Percentiles rank a stretch among this genome's conserved stretches.
phyloP scores from a whole-genome alignment of 2,888 invertebrate genomes.

The Leptopilina drosophilae region DNA sequence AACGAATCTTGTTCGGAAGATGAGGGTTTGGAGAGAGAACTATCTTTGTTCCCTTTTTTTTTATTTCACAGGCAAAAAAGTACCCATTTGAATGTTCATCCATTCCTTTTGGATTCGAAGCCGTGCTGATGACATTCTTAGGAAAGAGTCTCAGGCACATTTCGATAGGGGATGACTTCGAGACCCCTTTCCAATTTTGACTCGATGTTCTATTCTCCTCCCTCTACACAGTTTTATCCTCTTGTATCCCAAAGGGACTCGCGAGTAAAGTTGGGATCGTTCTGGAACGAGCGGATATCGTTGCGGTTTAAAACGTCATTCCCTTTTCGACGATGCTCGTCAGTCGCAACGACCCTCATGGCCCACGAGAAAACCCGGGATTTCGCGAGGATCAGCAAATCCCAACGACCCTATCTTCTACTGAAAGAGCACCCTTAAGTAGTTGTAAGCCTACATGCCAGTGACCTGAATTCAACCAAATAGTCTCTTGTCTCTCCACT shows the following conservation, averaged over 20 bases:
- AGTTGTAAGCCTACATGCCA: slow-evolving; percentile 37
- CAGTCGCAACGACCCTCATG: slow-evolving; percentile 62
- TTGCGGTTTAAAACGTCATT: slow-evolving; percentile 75
- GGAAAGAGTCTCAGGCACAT: slow-evolving; percentile 35
- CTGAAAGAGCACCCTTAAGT: slow-evolving; percentile 53
- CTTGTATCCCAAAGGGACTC: slow-evolving; percentile 63
- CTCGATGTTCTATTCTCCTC: slow-evolving; percentile 46
- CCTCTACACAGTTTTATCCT: slow-evolving; percentile 49
- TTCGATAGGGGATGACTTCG: slow-evolving; percentile 35
- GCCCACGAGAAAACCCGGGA: slow-evolving; percentile 61
- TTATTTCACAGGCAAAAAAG: background rate
- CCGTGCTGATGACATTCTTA: slow-evolving; percentile 42
- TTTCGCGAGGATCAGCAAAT: slow-evolving; percentile 75
- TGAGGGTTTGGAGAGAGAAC: background rate
- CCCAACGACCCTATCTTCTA: slow-evolving; percentile 58
- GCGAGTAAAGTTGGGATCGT: slow-evolving; percentile 53
- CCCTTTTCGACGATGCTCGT: slow-evolving; percentile 63
- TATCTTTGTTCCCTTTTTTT: background rate
- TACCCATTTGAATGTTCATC: slow-evolving; percentile 39
- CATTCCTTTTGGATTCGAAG: slow-evolving; percentile 24
- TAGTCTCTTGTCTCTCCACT: too few species aligned
- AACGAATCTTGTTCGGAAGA: background rate
- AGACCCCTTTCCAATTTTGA: slow-evolving; percentile 55
- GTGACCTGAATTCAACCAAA: slow-evolving; percentile 23
- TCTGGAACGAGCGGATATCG: slow-evolving; percentile 72